These are phyloP conservation scores for Trididemnum nubilum DNA, from an alignment of 23 tunicate genomes.

Conservation along the genomic window DNA sequence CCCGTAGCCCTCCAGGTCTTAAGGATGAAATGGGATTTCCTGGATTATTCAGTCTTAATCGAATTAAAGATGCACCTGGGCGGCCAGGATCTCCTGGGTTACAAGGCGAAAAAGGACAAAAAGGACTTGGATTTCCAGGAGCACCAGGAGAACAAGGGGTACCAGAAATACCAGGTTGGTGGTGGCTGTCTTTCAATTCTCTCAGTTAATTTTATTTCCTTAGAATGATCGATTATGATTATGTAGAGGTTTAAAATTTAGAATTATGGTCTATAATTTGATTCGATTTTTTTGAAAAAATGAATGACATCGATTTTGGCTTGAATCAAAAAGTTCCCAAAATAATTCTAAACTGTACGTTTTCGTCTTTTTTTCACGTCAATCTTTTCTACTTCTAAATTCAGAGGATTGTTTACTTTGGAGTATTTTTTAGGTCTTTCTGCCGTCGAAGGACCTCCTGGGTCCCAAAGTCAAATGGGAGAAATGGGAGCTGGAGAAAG, in stretches of 20 bases:
- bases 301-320: no score
- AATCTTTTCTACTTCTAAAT: no score
- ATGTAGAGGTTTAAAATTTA: no score
- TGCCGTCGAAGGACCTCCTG: conserved; percentile 57
- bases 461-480: conserved; percentile 55
- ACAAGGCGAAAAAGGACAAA: conserved; percentile 55
- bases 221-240: no score
- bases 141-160: conserved; percentile 63
- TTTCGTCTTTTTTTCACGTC: no score
- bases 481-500: conserved; percentile 49
- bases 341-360: no score
- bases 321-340: no score
- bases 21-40: conserved; percentile 75
- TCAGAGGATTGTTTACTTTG: no score
- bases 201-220: not conserved
- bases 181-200: not conserved
- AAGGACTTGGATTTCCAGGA: conserved; percentile 58
- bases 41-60: conserved; percentile 65
- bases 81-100: conserved; percentile 63
- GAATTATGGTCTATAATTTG: no score
- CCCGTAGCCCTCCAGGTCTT: conserved; percentile 46
- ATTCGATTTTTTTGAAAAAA: no score
- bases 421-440: conserved; percentile 49
- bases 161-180: conserved; percentile 56
- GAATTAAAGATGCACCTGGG: conserved; percentile 65